These are phyloP conservation scores for Malurus leucopterus DNA, from an alignment of 2,797 vertebrate species.

Conservation along the genomic window DNA sequence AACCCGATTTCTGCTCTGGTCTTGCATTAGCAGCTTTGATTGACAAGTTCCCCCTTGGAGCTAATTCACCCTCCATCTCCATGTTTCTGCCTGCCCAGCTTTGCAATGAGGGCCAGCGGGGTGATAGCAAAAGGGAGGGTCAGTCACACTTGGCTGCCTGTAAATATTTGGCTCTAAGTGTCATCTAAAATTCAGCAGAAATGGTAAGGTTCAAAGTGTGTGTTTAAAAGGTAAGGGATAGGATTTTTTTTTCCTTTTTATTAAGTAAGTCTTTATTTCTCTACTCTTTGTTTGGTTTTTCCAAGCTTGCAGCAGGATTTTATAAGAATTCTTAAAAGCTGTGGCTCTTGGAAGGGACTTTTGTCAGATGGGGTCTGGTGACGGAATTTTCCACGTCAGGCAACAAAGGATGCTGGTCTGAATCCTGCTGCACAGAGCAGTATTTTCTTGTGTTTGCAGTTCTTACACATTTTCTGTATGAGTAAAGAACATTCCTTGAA, in stretches of 20 bases:
- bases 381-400: neutral
- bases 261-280: neutral
- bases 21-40: conserved; percentile 45
- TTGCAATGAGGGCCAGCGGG: neutral
- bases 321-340: neutral
- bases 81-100: conserved; percentile 12
- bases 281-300: neutral
- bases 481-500: conserved; percentile 2
- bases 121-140: neutral
- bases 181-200: conserved; percentile 9
- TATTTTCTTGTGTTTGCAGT: neutral
- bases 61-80: neutral
- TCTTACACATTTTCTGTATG: neutral
- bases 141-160: neutral
- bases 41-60: conserved; percentile 13
- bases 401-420: neutral
- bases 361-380: neutral
- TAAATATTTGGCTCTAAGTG: conserved; percentile 16
- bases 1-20: neutral
- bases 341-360: neutral
- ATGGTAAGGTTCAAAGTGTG: neutral
- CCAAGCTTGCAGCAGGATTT: neutral
- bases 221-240: neutral
- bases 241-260: neutral
- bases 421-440: neutral